These are phyloP conservation scores for Drosophila peninsularis DNA, from an alignment of 2,888 invertebrate genomes.

Conservation along the genomic window DNA sequence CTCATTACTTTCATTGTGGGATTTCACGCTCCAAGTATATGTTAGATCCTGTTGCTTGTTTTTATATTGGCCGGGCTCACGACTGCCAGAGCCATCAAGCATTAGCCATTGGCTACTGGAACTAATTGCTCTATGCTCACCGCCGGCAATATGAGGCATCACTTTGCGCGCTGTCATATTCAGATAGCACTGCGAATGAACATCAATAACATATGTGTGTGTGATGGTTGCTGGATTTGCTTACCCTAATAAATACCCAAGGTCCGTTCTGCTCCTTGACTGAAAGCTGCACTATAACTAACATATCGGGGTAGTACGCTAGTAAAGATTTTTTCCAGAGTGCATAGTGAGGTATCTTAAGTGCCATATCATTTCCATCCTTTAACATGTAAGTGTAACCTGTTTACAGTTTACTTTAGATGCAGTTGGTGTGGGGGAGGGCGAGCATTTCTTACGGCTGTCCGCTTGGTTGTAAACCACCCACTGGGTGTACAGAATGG, in stretches of 20 bases:
- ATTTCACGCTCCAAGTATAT: constrained; percentile 31
- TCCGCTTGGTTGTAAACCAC: constrained; percentile 3
- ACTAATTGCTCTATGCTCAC: constrained; percentile 17
- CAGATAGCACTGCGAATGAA: constrained; percentile 27
- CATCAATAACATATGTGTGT: neutral
- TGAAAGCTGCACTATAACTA: constrained; percentile 20
- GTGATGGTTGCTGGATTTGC: neutral
- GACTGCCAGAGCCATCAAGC: constrained; percentile 40
- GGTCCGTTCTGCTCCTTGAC: constrained; percentile 7
- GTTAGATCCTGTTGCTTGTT: neutral
- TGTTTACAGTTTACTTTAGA: neutral
- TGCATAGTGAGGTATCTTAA: constrained; percentile 33
- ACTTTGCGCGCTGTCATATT: constrained; percentile 33
- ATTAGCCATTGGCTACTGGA: neutral
- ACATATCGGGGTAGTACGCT: constrained; percentile 13
- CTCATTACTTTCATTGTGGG: neutral
- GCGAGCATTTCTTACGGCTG: constrained; percentile 14
- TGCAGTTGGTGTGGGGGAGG: too few species aligned
- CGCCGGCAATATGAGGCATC: constrained; percentile 28
- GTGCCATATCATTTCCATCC: neutral
- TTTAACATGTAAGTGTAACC: neutral
- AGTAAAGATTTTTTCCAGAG: constrained; percentile 25
- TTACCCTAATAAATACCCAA: constrained; percentile 20
- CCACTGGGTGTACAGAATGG: constrained; percentile 12
- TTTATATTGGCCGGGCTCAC: constrained; percentile 21